Conservation (phyloP, 2,797 vertebrate species). For the Staurois parvus region DNA sequence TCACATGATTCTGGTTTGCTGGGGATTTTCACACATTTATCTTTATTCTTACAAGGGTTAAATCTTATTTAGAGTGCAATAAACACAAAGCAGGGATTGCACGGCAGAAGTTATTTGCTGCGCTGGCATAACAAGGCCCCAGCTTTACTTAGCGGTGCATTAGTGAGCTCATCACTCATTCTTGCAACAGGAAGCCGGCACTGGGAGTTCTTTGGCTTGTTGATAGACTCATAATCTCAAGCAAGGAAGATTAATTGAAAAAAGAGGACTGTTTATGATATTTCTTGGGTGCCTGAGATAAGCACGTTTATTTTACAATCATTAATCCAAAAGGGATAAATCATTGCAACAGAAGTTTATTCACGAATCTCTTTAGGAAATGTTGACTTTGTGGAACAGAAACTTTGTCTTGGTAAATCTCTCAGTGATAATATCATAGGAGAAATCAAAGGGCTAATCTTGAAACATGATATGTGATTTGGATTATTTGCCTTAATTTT, state of each 20-base stretch:
- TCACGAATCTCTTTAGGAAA: conserved; percentile 55
- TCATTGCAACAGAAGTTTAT: conserved; percentile 59
- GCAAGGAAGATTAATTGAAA: conserved; percentile 58
- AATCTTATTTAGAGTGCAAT: conserved; percentile 25
- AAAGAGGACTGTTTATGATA: conserved; percentile 61
- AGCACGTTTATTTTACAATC: conserved; percentile 59
- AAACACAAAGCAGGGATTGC: conserved; percentile 31
- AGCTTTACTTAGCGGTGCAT: conserved; percentile 54
- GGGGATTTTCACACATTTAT: not conserved
- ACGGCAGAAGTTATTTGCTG: conserved; percentile 44
- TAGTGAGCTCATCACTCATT: conserved; percentile 62
- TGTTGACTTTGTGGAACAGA: conserved; percentile 49
- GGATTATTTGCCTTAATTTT: not conserved
- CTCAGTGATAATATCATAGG: not conserved
- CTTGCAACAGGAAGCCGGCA: conserved; percentile 44
- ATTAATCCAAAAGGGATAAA: conserved; percentile 60
- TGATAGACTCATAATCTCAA: conserved; percentile 59
- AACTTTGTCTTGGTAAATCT: conserved; percentile 12
- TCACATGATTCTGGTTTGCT: not conserved
- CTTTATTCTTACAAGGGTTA: conserved; percentile 16
- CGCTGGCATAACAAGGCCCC: conserved; percentile 34
- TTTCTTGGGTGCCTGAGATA: conserved; percentile 56
- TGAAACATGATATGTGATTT: not conserved
- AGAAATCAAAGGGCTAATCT: conserved; percentile 13
- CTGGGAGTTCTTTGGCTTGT: conserved; percentile 55